Evolutionary conservation across 2,797 vertebrate species (phyloP).

Genomic region (Thripadectes ignobilis): DNA sequence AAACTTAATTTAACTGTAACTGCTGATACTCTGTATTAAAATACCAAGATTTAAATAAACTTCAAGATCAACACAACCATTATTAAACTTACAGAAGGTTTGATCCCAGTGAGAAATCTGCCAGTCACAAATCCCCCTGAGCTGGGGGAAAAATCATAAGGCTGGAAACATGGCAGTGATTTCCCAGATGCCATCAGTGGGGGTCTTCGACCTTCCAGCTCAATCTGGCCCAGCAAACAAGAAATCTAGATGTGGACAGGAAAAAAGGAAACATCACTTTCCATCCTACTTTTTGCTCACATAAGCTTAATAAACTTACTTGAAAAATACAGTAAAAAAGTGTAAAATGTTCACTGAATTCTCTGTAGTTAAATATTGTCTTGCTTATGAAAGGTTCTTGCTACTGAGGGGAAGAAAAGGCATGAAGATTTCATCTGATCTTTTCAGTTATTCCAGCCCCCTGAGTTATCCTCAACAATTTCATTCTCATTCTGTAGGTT

Average conservation of each 20-base stretch:
- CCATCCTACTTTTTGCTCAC: neutral
- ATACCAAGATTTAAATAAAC: neutral
- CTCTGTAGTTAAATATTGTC: neutral
- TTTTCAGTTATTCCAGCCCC: neutral
- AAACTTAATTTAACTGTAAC: neutral
- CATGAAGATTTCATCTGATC: neutral
- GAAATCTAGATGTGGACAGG: slow-evolving; percentile 84
- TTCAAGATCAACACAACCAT: neutral
- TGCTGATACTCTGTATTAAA: neutral
- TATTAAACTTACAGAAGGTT: slow-evolving; percentile 82
- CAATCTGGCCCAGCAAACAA: slow-evolving; percentile 96
- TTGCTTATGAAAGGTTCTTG: neutral
- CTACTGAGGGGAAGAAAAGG: neutral
- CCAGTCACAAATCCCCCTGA: slow-evolving; percentile 95
- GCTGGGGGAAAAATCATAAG: slow-evolving; percentile 88
- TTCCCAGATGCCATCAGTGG: slow-evolving; percentile 97
- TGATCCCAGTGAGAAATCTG: slow-evolving; percentile 96
- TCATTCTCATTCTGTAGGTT: neutral
- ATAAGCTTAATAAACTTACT: neutral
- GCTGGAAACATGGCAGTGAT: slow-evolving; percentile 93
- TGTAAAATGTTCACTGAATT: accelerated
- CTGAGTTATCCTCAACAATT: neutral
- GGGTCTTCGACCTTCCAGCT: slow-evolving; percentile 93
- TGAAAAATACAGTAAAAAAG: neutral
- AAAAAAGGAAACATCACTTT: neutral